These are phyloP conservation scores for Acheta domesticus DNA, from an alignment of 2,888 invertebrate genomes.

Conservation along the genomic window DNA sequence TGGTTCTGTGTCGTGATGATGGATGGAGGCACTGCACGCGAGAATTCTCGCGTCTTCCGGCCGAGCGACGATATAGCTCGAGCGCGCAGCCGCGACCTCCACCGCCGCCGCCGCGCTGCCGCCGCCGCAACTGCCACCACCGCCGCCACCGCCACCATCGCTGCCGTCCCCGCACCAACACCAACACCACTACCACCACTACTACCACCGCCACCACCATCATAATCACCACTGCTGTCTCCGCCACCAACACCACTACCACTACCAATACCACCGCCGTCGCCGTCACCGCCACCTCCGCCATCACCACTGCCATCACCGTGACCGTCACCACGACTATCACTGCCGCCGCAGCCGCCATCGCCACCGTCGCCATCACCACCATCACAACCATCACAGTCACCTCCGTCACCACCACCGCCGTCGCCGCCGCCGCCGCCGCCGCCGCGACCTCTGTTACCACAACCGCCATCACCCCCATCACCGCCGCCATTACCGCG, in stretches of 20 bases:
- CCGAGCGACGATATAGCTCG: no score
- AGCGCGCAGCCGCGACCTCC: no score
- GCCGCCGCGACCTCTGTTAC: no score
- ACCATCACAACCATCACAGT: no score
- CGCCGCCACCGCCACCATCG: not conserved
- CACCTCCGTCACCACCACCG: no score
- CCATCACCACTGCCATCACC: not conserved
- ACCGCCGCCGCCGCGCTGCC: not conserved
- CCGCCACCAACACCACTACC: not conserved
- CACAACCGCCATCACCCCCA: no score
- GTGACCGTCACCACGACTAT: not conserved
- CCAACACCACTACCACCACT: not conserved
- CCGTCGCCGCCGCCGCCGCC: no score
- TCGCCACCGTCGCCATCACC: not conserved
- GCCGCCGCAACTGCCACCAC: not conserved
- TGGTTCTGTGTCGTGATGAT: no score
- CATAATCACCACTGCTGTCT: not conserved
- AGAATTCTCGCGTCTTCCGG: no score
- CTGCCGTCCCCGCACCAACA: not conserved
- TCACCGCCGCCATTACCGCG: no score
- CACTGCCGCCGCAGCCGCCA: not conserved
- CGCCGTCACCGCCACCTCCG: not conserved
- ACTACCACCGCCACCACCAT: not conserved
- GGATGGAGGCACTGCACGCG: no score
- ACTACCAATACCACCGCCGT: not conserved